Conservation (phyloP, 2,113 vertebrate species). For the Cephalopholis sonnerati region DNA sequence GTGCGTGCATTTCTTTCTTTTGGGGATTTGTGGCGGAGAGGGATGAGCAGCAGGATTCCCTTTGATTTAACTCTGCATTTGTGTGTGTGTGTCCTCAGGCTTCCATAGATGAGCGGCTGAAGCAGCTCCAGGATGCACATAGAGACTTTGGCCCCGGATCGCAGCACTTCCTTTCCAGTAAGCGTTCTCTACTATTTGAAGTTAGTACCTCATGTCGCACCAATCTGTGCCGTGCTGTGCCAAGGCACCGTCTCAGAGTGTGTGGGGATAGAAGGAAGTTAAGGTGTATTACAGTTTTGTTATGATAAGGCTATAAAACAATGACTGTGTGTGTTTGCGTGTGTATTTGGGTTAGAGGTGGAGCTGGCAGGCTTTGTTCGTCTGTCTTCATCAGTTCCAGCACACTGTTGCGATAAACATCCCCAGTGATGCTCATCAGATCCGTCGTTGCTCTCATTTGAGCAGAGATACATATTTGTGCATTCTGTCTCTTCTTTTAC, state of each 20-base stretch:
- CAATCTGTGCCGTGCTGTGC: slow-evolving; percentile 44
- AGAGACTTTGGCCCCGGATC: slow-evolving; percentile 98
- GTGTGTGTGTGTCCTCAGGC: slow-evolving; percentile 80
- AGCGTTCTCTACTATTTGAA: slow-evolving; percentile 73
- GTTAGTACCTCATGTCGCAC: slow-evolving; percentile 31
- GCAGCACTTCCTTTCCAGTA: slow-evolving; percentile 98
- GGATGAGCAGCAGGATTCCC: slow-evolving; percentile 37
- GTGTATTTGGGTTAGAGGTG: slow-evolving; percentile 63
- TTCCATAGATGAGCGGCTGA: slow-evolving; percentile 93
- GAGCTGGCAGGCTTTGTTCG: slow-evolving; percentile 45
- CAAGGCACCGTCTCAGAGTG: slow-evolving; percentile 11
- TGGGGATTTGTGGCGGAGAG: slow-evolving; percentile 37
- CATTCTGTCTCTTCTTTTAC: slow-evolving; percentile 64
- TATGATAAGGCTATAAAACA: slow-evolving; percentile 17
- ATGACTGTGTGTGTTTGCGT: background rate
- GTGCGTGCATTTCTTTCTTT: slow-evolving; percentile 45
- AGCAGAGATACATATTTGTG: slow-evolving; percentile 49
- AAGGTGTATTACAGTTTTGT: slow-evolving; percentile 30
- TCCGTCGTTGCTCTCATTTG: slow-evolving; percentile 47
- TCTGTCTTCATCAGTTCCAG: slow-evolving; percentile 59
- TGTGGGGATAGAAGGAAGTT: background rate
- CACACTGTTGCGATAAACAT: slow-evolving; percentile 30
- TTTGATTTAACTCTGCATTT: slow-evolving; percentile 67
- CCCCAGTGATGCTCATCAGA: slow-evolving; percentile 50
- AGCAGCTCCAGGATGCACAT: slow-evolving; percentile 97